These are phyloP conservation scores for Xyrichtys novacula DNA, from an alignment of 2,797 vertebrate species.

Conservation along the genomic window DNA sequence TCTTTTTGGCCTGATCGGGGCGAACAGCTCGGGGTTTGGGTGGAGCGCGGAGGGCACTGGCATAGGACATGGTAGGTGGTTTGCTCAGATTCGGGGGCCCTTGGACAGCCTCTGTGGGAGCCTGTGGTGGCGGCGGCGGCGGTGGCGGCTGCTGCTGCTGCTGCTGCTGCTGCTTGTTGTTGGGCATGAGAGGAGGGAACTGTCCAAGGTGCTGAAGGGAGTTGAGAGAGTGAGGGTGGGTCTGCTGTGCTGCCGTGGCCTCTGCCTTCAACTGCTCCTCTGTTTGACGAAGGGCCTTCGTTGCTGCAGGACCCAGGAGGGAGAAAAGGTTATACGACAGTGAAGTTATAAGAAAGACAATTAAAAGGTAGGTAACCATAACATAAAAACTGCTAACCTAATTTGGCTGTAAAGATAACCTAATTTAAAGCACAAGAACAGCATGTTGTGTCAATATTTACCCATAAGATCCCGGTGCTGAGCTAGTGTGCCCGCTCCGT, in stretches of 20 bases:
- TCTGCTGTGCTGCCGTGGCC: slow-evolving; percentile 75
- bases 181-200: slow-evolving; percentile 97
- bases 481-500: slow-evolving; percentile 90
- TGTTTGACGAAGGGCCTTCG: slow-evolving; percentile 89
- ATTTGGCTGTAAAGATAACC: neutral
- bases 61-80: slow-evolving; percentile 97
- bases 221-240: slow-evolving; percentile 86
- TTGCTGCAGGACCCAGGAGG: slow-evolving; percentile 59
- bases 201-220: slow-evolving; percentile 96
- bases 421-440: neutral
- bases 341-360: neutral
- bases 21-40: slow-evolving; percentile 94
- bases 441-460: slow-evolving; percentile 67
- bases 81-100: slow-evolving; percentile 86
- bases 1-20: slow-evolving; percentile 97
- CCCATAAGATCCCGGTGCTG: slow-evolving; percentile 93
- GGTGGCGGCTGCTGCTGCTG: slow-evolving; percentile 56
- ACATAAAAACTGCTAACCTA: neutral
- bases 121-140: slow-evolving; percentile 69
- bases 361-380: slow-evolving; percentile 1
- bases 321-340: neutral
- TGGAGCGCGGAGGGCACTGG: slow-evolving; percentile 95
- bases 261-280: slow-evolving; percentile 93
- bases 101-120: slow-evolving; percentile 88
- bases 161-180: slow-evolving; percentile 74